Percentiles rank a stretch among this genome's conserved stretches.
Evolutionary conservation across 2,113 vertebrate genomes (phyloP).

Genomic region (Python bivittatus): DNA sequence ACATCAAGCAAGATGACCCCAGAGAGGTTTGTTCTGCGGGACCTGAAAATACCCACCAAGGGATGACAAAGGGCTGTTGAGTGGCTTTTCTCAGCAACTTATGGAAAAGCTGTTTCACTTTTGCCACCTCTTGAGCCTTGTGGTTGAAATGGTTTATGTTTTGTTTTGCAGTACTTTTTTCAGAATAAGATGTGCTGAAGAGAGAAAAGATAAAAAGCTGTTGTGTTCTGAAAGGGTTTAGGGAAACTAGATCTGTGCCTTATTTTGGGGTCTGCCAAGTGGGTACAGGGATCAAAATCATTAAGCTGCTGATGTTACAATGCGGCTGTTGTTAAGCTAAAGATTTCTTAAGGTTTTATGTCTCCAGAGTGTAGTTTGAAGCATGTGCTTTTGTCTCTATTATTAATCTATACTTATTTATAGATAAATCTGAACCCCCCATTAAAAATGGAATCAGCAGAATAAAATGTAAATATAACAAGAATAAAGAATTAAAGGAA

Average conservation of each 20-base stretch:
- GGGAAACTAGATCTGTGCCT: neutral
- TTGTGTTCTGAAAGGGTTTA: neutral
- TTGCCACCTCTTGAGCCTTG: too few relatives aligned
- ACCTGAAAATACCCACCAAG: neutral
- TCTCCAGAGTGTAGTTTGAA: neutral
- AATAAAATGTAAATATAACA: neutral
- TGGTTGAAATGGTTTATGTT: neutral
- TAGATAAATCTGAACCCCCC: neutral
- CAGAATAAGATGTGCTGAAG: neutral
- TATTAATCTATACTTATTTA: neutral
- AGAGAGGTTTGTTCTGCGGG: slow-evolving; percentile 70
- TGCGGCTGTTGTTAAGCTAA: neutral
- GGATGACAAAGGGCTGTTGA: neutral
- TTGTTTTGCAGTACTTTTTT: neutral
- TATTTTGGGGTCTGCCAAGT: neutral
- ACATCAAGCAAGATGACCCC: slow-evolving; percentile 78
- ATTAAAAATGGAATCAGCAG: neutral
- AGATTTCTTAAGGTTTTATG: neutral
- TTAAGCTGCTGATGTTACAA: neutral
- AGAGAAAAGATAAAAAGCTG: neutral
- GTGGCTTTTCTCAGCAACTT: neutral
- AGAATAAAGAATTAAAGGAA: neutral
- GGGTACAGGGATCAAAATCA: neutral
- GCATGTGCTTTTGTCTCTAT: neutral
- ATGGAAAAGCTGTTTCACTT: neutral